Evolutionary conservation across 2,797 vertebrate genomes (phyloP).

Genomic region (Vireo griseus): DNA sequence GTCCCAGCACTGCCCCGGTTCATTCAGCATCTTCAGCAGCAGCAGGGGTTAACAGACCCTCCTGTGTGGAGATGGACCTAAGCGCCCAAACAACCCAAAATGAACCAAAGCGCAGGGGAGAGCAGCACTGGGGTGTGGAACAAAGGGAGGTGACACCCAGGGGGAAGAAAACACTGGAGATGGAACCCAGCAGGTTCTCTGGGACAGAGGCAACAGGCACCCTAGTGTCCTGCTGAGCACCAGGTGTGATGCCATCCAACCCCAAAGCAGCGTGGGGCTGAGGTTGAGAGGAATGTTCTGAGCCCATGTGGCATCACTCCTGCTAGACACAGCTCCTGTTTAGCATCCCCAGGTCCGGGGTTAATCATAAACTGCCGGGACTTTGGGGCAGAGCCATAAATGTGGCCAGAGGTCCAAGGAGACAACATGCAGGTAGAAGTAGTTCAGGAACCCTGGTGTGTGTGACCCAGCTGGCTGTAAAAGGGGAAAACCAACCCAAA

Average conservation of each 20-base stretch:
- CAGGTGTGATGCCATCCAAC: rapidly evolving
- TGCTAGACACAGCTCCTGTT: not conserved
- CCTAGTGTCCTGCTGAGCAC: not conserved
- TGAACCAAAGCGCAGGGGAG: not conserved
- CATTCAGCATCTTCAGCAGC: rapidly evolving
- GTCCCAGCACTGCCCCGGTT: not conserved
- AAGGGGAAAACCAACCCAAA: not conserved
- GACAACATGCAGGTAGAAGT: not conserved
- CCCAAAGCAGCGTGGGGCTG: not conserved
- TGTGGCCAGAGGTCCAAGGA: not conserved
- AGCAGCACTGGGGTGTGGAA: not conserved
- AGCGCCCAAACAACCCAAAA: not conserved
- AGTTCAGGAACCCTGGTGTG: not conserved
- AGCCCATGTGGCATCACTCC: not conserved
- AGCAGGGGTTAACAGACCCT: rapidly evolving
- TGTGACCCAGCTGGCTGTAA: no score
- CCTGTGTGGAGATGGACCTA: not conserved
- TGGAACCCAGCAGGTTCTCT: not conserved
- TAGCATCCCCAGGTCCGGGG: not conserved
- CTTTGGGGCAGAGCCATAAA: not conserved
- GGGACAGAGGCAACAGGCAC: not conserved
- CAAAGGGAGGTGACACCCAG: not conserved
- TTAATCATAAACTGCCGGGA: not conserved
- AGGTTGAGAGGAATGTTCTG: not conserved
- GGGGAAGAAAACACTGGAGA: not conserved